phyloP scores from a whole-genome alignment of 2,113 vertebrate species.

The Sebastes schlegelii region DNA sequence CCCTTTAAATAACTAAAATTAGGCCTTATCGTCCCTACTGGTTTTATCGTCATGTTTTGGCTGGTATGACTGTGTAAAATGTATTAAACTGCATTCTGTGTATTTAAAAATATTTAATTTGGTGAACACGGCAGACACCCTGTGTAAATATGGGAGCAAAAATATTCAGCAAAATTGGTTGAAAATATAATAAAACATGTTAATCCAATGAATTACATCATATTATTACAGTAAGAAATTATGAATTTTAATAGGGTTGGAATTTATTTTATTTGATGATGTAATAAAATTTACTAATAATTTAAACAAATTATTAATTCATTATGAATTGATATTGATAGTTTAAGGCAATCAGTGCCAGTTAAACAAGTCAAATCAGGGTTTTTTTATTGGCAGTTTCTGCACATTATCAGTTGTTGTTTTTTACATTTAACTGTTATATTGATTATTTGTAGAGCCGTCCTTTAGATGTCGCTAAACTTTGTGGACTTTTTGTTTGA shows the following conservation, averaged over 20 bases:
- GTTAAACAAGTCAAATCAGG: neutral
- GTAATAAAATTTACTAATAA: neutral
- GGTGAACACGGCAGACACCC: too few species aligned
- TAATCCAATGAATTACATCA: slow-evolving; percentile 8
- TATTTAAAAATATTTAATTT: too few species aligned
- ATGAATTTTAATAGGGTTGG: neutral
- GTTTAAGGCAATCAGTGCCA: neutral
- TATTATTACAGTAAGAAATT: neutral
- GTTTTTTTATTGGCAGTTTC: neutral
- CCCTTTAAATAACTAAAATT: too few species aligned
- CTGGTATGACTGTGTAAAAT: too few species aligned
- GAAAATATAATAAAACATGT: neutral
- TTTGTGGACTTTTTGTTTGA: neutral
- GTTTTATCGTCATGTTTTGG: too few species aligned
- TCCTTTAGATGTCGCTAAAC: neutral
- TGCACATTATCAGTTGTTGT: slow-evolving; percentile 6
- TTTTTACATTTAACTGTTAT: neutral
- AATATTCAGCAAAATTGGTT: neutral
- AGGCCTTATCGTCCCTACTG: too few species aligned
- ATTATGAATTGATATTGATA: neutral
- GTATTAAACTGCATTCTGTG: too few species aligned
- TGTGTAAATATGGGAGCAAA: too few species aligned
- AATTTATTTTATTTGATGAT: neutral
- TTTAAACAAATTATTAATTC: neutral
- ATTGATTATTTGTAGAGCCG: neutral